Percentiles rank a stretch among this genome's conserved stretches.
Evolutionary conservation across 2,113 vertebrate genomes (phyloP).

Genomic region (Alces alces): DNA sequence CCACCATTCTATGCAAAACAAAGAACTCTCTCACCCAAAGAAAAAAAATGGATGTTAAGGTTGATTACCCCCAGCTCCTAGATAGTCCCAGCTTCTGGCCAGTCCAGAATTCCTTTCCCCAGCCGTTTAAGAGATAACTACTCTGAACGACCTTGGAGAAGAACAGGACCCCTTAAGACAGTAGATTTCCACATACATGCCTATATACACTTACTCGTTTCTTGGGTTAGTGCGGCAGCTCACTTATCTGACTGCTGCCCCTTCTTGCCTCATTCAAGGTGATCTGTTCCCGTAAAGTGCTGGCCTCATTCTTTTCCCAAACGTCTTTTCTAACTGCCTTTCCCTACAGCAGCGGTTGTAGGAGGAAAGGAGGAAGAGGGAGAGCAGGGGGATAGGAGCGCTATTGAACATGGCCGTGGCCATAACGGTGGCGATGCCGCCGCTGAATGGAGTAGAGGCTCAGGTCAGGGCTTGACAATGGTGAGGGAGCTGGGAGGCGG

Average conservation of each 20-base stretch:
- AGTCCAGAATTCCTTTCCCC: neutral
- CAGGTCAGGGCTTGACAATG: fast-evolving
- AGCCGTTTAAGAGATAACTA: neutral
- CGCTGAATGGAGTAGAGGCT: fast-evolving
- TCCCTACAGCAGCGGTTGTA: neutral
- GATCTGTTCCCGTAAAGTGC: neutral
- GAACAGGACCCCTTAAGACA: neutral
- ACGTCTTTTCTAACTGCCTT: neutral
- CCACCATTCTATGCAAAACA: neutral
- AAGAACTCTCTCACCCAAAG: neutral
- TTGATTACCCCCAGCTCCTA: neutral
- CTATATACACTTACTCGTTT: neutral
- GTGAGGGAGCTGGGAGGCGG: fast-evolving
- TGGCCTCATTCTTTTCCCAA: neutral
- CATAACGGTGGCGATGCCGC: fast-evolving
- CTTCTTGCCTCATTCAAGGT: neutral
- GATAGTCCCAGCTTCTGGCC: neutral
- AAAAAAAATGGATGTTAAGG: neutral
- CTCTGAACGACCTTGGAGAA: neutral
- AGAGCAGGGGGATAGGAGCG: fast-evolving
- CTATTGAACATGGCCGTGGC: fast-evolving
- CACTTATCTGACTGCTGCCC: neutral
- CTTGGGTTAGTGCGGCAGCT: neutral
- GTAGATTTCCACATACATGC: neutral
- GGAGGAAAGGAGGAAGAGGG: neutral